Evolutionary conservation across 2,888 invertebrate genomes (phyloP).

Genomic region (Copidosoma aretas): DNA sequence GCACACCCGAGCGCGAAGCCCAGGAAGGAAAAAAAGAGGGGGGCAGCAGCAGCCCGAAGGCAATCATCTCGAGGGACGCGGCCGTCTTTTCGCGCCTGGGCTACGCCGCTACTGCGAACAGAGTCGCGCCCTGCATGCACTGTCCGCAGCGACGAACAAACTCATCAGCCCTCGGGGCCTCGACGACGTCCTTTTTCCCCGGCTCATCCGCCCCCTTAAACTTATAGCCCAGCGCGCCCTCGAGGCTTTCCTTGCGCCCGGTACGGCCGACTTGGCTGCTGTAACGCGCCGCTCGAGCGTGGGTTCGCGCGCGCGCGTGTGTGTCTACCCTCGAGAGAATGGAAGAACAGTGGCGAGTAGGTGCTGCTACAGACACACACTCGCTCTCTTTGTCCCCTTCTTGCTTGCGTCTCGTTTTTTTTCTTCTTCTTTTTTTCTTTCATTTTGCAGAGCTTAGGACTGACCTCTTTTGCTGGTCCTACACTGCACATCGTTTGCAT

Average conservation of each 20-base stretch:
- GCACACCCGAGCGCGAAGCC: neutral
- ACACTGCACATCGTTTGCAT: no score
- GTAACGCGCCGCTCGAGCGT: neutral
- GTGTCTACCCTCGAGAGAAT: no score
- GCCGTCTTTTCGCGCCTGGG: neutral
- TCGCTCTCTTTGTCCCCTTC: no score
- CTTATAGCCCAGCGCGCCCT: neutral
- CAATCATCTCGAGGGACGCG: neutral
- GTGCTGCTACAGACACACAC: no score
- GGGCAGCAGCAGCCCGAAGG: neutral
- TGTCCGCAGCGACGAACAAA: neutral
- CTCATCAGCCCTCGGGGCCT: constrained; percentile 1
- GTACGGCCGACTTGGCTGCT: neutral
- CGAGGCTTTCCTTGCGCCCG: neutral
- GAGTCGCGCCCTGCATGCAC: neutral
- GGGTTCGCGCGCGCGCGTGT: neutral
- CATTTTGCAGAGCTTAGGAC: neutral
- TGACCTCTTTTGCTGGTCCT: constrained; percentile 23
- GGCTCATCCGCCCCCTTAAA: neutral
- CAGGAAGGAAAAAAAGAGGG: neutral
- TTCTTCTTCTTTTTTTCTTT: constrained; percentile 1
- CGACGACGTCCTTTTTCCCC: neutral
- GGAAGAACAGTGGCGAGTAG: no score
- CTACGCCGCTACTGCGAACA: neutral
- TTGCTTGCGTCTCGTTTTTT: neutral